Evolutionary conservation across 2,888 invertebrate genomes (phyloP), one percentile per base, ranked within the genome.

Genomic region (Oligia latruncula): DNA sequence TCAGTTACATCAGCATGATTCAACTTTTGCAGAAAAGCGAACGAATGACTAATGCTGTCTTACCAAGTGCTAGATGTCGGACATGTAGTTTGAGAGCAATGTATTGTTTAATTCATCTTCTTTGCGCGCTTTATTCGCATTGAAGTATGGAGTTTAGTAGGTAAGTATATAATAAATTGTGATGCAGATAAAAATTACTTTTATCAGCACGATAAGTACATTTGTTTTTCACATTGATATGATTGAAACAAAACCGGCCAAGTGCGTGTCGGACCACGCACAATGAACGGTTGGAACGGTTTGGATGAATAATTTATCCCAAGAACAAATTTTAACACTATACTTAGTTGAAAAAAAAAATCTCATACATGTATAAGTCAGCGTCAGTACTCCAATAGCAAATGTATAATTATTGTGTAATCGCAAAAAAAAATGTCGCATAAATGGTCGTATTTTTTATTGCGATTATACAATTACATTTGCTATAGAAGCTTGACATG

Each of bases 1-100:
- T 17, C 40, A 71, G 20, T 72, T 74, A 71, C 67, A 55, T 77
- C 49, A 77, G 17, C 58, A 82, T 84, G 84, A 84, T 52, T 86
- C 86, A 86, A 71, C 67, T 52, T 71, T 65, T 29, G 62, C 67
- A 86, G 71, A 72, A 84, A 77, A 74, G 40, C 40, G 64, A 72
- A 68, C 52, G 52, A 67, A 68, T 84, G 86, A 86, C 77, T 84
- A 77, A 84, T 80, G 29, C 46, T 49, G 23, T 0, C 52, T 29
- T 58, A 60, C 70, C 13, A 65, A 65, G 43, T 20, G 29, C 49
- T 11, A 55, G 49, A 43, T 68, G 43, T 71, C 15, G 15, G 67
- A 67, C 58, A 62, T 43, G 13, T n/a, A 82, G 46, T 72, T 71
- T 46, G 52, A 62, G 68, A 65, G 11, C n/a, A 46, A 13, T 73